phyloP scores from a whole-genome alignment of 2,888 invertebrate genomes.

The Toxonevra muliebris region DNA sequence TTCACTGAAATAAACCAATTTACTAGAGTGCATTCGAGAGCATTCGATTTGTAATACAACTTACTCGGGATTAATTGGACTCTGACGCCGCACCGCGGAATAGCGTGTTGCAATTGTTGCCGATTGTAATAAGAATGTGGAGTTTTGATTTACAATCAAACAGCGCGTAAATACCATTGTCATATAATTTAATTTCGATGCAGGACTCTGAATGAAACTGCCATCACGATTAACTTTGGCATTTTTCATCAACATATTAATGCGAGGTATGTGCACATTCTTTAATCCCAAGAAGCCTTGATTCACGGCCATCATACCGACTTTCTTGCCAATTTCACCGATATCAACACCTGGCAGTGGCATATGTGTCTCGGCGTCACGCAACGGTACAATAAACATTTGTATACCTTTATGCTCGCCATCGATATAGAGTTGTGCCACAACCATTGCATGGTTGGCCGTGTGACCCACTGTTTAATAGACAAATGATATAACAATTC shows the following conservation, averaged over 20 bases:
- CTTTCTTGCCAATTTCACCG: constrained; percentile 94
- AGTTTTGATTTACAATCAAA: constrained; percentile 78
- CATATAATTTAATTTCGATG: constrained; percentile 84
- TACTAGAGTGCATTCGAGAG: neutral
- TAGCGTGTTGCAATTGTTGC: constrained; percentile 89
- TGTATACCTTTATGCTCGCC: constrained; percentile 87
- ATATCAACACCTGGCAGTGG: constrained; percentile 86
- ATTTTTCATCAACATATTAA: constrained; percentile 91
- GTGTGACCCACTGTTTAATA: constrained; percentile 82
- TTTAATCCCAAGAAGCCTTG: constrained; percentile 91
- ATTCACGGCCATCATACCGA: constrained; percentile 89
- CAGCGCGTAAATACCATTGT: constrained; percentile 89
- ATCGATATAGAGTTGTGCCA: constrained; percentile 86
- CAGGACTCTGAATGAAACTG: constrained; percentile 81
- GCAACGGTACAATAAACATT: constrained; percentile 88
- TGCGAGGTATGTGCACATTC: constrained; percentile 84
- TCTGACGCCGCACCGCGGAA: constrained; percentile 87
- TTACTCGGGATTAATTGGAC: constrained; percentile 80
- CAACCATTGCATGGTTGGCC: constrained; percentile 87
- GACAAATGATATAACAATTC: constrained; percentile 1
- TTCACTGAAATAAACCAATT: constrained; percentile 68
- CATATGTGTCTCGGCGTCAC: constrained; percentile 86
- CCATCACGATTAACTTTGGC: constrained; percentile 91
- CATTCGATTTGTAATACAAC: neutral
- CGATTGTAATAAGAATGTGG: constrained; percentile 78